These are phyloP conservation scores for Agriopis leucophaearia DNA, from an alignment of 2,888 invertebrate species.

Conservation along the genomic window DNA sequence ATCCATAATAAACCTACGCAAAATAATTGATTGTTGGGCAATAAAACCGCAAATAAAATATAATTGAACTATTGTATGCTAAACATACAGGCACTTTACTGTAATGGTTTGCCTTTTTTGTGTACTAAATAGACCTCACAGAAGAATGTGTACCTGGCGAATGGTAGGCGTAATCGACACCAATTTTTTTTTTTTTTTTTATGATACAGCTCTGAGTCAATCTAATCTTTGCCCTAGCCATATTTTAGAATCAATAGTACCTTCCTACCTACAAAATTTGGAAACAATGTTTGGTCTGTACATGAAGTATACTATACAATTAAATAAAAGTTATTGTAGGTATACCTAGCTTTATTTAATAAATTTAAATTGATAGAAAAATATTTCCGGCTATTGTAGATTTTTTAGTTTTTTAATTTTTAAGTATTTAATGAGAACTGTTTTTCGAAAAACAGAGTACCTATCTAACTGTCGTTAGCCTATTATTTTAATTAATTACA, in stretches of 20 bases:
- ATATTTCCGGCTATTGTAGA: too few species aligned
- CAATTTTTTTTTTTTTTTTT: too few species aligned
- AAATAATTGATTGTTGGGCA: conserved; percentile 55
- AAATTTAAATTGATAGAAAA: too few species aligned
- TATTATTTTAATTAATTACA: too few species aligned
- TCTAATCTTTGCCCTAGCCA: conserved; percentile 18
- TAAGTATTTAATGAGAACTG: too few species aligned
- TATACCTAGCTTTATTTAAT: too few species aligned
- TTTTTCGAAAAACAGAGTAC: neutral
- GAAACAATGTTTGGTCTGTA: neutral
- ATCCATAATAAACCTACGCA: conserved; percentile 46
- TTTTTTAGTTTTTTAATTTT: too few species aligned
- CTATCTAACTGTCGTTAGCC: neutral
- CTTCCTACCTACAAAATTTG: neutral
- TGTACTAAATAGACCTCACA: conserved; percentile 81
- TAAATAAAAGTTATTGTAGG: too few species aligned
- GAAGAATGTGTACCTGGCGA: conserved; percentile 38
- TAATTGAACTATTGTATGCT: conserved; percentile 79
- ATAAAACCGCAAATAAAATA: conserved; percentile 68
- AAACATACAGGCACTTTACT: conserved; percentile 71
- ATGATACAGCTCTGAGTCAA: conserved; percentile 1
- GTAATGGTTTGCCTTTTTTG: conserved; percentile 70
- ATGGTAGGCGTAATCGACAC: conserved; percentile 13
- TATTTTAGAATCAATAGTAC: neutral
- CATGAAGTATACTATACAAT: too few species aligned